A percentile compares a stretch with the other conserved stretches of the same genome.
These are phyloP conservation scores for Ceriagrion tenellum DNA, from an alignment of 2,888 invertebrate species.

Conservation along the genomic window DNA sequence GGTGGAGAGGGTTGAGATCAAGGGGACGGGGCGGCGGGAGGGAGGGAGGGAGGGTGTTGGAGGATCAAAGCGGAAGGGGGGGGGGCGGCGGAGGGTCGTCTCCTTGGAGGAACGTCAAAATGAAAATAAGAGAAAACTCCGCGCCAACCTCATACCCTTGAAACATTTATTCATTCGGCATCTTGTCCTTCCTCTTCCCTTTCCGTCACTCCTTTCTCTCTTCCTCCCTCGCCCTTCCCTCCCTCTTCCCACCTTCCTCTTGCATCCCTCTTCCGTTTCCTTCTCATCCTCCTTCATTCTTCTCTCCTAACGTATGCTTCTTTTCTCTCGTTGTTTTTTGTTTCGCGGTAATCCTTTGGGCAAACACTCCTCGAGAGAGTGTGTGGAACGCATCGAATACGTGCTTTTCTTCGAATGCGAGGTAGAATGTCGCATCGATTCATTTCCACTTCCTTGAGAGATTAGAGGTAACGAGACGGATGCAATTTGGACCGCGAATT, in stretches of 20 bases:
- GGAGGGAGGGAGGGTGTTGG: background rate
- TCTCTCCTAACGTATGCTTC: background rate
- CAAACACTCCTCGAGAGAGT: too few species aligned
- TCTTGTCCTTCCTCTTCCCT: background rate
- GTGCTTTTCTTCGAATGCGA: too few species aligned
- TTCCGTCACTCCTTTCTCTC: background rate
- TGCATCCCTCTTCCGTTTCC: background rate
- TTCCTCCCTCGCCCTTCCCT: background rate
- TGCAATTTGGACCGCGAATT: too few species aligned
- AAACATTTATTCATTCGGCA: constrained; percentile 42
- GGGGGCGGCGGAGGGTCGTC: background rate
- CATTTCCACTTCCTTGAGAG: too few species aligned
- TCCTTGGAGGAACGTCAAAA: constrained; percentile 38
- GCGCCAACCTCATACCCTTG: constrained; percentile 21
- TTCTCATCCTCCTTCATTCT: background rate
- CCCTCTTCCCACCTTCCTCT: background rate
- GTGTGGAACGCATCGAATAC: too few species aligned
- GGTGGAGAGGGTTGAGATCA: background rate
- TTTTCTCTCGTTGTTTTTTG: too few species aligned
- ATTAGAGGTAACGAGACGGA: too few species aligned
- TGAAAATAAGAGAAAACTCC: constrained; percentile 65
- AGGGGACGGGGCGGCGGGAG: background rate
- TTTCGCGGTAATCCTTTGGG: too few species aligned
- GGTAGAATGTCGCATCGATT: too few species aligned
- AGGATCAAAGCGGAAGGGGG: background rate